A percentile compares a stretch with the other conserved stretches of the same genome.
These are phyloP conservation scores for Bothrops jararaca DNA, from an alignment of 2,113 vertebrate species.

Conservation along the genomic window DNA sequence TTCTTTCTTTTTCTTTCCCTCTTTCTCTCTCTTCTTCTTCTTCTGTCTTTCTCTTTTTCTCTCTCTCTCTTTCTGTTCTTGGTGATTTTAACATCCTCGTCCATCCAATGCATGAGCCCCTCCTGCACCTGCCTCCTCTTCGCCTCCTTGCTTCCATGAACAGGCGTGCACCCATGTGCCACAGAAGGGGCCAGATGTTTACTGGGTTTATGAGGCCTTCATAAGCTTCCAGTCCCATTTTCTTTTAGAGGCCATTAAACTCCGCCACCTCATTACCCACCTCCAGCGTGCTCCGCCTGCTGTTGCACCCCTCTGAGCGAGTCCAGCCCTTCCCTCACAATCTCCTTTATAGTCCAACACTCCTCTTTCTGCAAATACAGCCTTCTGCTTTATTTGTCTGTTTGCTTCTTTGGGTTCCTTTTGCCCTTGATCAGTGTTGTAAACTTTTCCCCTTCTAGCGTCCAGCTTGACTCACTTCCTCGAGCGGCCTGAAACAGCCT, in stretches of 20 bases:
- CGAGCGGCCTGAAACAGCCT: neutral
- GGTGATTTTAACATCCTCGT: neutral
- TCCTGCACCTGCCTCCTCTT: neutral
- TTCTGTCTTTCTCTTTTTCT: no score
- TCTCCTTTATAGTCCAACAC: neutral
- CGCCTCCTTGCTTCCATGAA: neutral
- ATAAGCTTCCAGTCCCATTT: neutral
- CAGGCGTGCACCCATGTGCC: neutral
- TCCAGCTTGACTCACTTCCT: neutral
- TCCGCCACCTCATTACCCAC: neutral
- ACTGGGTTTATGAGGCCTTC: neutral
- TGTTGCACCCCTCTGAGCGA: no score
- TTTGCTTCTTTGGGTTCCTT: neutral
- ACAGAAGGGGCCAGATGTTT: neutral
- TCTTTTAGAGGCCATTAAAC: slow-evolving; percentile 7
- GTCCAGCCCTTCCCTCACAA: neutral
- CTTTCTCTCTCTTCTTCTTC: fast-evolving
- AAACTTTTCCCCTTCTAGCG: no score
- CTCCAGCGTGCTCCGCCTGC: neutral
- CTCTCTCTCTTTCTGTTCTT: neutral
- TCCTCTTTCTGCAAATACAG: neutral
- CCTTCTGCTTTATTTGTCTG: neutral
- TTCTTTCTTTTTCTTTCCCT: no score
- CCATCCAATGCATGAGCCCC: neutral
- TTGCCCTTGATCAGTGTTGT: no score